A percentile compares a stretch with the other conserved stretches of the same genome.
phyloP scores from a whole-genome alignment of 2,113 vertebrate genomes.

The Neodon shergylaensis region DNA sequence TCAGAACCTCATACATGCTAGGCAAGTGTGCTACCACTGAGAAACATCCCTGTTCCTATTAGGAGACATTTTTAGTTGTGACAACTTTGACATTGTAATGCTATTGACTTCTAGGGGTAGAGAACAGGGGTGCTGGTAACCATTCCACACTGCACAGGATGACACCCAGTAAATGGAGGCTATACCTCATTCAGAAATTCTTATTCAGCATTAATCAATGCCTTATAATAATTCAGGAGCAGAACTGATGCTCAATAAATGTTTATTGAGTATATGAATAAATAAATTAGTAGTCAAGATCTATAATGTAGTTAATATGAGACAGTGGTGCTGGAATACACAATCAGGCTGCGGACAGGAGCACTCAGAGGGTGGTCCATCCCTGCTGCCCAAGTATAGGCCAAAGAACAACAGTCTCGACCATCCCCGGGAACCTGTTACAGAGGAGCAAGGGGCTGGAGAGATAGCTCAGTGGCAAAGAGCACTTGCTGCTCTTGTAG shows the following conservation, averaged over 20 bases:
- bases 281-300: constrained; percentile 5
- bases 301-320: not conserved
- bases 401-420: not conserved
- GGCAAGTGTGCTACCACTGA: not conserved
- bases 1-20: not conserved
- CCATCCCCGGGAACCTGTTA: not conserved
- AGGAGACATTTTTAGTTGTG: not conserved
- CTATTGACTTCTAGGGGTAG: not conserved
- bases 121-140: not conserved
- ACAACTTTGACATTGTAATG: not conserved
- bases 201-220: not conserved
- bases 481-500: not conserved
- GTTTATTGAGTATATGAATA: constrained; percentile 17
- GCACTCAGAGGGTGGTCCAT: no score
- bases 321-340: not conserved
- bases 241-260: not conserved
- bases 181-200: not conserved
- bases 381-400: not conserved
- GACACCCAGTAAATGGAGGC: not conserved
- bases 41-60: not conserved
- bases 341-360: not conserved
- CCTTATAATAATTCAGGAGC: not conserved
- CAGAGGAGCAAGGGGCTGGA: not conserved
- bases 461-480: no score
- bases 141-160: not conserved